Conservation (phyloP, 2,888 invertebrate genomes). For the Reticulitermes lucifugus region DNA sequence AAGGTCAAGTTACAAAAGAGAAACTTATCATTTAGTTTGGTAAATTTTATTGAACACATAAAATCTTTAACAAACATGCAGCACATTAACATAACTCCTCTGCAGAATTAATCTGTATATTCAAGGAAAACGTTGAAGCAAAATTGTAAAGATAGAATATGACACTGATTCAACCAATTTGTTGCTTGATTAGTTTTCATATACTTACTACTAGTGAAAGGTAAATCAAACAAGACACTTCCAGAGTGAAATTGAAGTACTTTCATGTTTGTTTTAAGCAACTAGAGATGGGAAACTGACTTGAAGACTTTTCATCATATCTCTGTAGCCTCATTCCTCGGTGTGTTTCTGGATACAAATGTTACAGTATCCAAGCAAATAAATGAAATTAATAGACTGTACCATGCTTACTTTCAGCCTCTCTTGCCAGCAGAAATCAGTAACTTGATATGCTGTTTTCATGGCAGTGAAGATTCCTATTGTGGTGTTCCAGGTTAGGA, state of each 20-base stretch:
- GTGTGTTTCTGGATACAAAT: no score
- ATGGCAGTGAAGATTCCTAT: no score
- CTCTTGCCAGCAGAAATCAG: no score
- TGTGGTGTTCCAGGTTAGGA: no score
- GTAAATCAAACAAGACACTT: background rate
- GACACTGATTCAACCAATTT: background rate
- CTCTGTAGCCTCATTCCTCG: no score
- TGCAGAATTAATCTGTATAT: background rate
- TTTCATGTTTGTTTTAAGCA: background rate
- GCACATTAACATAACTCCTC: background rate
- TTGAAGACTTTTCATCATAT: no score
- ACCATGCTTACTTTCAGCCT: no score
- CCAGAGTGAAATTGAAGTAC: background rate
- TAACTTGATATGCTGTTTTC: no score
- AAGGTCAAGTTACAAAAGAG: background rate
- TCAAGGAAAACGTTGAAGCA: background rate
- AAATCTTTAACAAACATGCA: background rate
- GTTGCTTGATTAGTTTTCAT: background rate
- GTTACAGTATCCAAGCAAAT: no score
- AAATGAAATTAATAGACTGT: no score
- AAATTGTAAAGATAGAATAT: background rate
- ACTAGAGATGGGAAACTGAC: background rate
- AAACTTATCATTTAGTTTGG: background rate
- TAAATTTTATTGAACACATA: slow-evolving; percentile 8
- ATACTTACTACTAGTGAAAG: background rate